These are phyloP conservation scores for Pseudachorutes palmiensis DNA, from an alignment of 1,140 invertebrate genomes.

Conservation along the genomic window DNA sequence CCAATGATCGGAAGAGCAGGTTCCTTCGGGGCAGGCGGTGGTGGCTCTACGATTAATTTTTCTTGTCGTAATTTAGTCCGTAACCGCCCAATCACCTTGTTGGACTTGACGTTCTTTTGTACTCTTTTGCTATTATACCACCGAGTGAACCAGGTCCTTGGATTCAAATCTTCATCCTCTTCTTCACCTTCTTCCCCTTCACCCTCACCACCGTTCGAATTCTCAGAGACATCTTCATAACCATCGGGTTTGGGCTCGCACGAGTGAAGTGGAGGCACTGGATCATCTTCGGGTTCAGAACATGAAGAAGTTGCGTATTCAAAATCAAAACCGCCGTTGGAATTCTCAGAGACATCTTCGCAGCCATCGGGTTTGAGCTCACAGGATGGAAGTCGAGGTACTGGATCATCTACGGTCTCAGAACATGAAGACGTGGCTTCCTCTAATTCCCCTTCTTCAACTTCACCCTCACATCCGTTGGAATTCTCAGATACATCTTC, in stretches of 20 bases:
- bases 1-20: constrained; percentile 37
- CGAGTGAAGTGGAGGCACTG: background rate
- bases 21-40: background rate
- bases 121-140: constrained; percentile 41
- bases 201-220: background rate
- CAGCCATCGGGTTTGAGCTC: no score
- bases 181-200: background rate
- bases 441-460: background rate
- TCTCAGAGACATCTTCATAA: background rate
- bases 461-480: background rate
- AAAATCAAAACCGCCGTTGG: background rate
- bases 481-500: no score
- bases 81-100: constrained; percentile 39
- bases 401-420: no score
- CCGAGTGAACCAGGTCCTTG: constrained; percentile 40
- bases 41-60: constrained; percentile 18
- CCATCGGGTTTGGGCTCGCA: background rate
- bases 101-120: constrained; percentile 40
- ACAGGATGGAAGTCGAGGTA: no score
- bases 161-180: constrained; percentile 7
- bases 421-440: no score
- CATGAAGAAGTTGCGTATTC: no score
- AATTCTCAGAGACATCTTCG: background rate
- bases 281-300: background rate
- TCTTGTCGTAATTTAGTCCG: constrained; percentile 39